Base-by-base conservation (phyloP, 1,140 invertebrate species). In the Drosophila yakuba region DNA sequence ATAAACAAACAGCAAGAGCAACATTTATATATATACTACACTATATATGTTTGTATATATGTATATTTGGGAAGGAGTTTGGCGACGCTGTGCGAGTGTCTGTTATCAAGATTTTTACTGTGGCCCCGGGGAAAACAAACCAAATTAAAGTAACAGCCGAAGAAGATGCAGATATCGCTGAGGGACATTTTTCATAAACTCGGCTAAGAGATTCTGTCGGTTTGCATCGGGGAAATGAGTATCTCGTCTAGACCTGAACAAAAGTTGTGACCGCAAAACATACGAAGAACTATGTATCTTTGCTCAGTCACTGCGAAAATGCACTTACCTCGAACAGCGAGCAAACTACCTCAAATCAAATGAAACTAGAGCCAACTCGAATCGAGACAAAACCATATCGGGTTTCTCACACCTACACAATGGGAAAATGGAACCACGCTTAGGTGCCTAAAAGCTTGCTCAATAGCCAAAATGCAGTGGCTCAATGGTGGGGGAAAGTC, bases 351-450 rank as follows among this genome's bases (percentile, higher is more conserved):
- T 20, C 20, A 20, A 28, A 68, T 51, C 32, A 32, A 43, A 48
- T 20, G 63, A 78, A 74, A 66, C 80, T 47, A 45, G 72, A 48
- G 32, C 57, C 35, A 32, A 25, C 25, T 56, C 17, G 28, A 67
- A 67, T 17, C 41, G 44, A 47, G 64, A 69, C 51, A 48, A 71
- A 57, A 20, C 38, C 58, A 57, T 86, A 86, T 86, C 84, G 58
- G 60, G 86, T 86, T 83, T 86, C 82, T 86, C 82, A 86, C 82
- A 86, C 82, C 83, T 88, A 82, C 82, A 62, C 73, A 76, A 67
- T 71, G 58, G 52, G 23, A 36, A 56, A 74, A 76, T 44, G 61
- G 41, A 44, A 62, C 25, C 69, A 68, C 76, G 59, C 59, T 84
- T 78, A 81, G 64, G 78, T 67, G 74, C 69, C 74, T 78, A 79